phyloP scores from a whole-genome alignment of 2,113 vertebrate species.

The Rhabdomys dilectus region DNA sequence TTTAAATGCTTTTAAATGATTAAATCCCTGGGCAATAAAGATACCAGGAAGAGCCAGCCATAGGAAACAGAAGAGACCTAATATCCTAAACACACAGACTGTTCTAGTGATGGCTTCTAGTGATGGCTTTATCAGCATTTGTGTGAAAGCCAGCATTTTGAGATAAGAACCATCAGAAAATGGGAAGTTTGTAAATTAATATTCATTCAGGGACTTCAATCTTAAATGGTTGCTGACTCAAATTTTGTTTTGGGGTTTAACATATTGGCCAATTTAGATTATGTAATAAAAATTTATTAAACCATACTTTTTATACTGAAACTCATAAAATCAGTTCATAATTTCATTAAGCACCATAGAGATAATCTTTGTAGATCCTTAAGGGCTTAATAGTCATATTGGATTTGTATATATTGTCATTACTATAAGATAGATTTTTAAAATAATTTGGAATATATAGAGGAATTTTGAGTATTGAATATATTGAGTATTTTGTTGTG shows the following conservation, averaged over 20 bases:
- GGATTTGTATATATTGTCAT: not conserved
- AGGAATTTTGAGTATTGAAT: too few relatives aligned
- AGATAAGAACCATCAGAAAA: conserved; percentile 61
- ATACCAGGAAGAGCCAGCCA: not conserved
- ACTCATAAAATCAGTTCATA: conserved; percentile 57
- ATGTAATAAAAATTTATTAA: conserved; percentile 62
- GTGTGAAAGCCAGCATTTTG: conserved; percentile 61
- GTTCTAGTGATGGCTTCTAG: too few relatives aligned
- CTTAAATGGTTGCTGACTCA: conserved; percentile 69
- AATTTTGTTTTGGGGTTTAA: conserved; percentile 75
- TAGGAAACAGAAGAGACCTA: not conserved
- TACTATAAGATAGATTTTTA: conserved; percentile 25
- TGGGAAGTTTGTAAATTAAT: conserved; percentile 76
- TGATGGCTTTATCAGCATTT: conserved; percentile 30
- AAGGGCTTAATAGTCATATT: conserved; percentile 45
- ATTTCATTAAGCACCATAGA: conserved; percentile 53
- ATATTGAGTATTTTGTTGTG: not conserved
- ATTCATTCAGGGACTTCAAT: conserved; percentile 72
- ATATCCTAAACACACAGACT: conserved; percentile 56
- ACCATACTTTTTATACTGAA: conserved; percentile 69
- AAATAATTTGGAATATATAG: conserved; percentile 1
- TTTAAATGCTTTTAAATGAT: conserved; percentile 20
- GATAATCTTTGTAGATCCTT: conserved; percentile 53
- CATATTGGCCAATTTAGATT: conserved; percentile 72
- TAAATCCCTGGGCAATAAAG: not conserved